Evolutionary conservation across 92 coral and sea anemone species (phyloP).

Genomic region (Micromussa lordhowensis): DNA sequence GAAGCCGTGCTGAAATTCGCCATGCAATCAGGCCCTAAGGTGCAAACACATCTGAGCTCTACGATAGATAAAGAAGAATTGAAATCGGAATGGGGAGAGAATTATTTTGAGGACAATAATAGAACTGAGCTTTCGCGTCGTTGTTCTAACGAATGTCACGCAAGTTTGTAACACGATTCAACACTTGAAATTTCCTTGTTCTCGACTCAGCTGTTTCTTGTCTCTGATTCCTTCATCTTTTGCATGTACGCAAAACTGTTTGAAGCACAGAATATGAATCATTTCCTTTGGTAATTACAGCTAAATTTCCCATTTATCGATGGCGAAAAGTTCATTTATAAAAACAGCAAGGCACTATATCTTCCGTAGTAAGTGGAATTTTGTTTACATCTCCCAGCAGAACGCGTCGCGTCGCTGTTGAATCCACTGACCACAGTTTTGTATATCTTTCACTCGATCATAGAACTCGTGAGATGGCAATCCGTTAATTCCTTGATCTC

Average conservation of each 20-base stretch:
- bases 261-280: not conserved
- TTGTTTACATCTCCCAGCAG: conserved; percentile 39
- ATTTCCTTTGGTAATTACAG: not conserved
- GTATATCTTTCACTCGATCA: conserved; percentile 37
- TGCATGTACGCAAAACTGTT: not conserved
- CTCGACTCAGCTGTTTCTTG: not conserved
- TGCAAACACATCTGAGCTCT: not conserved
- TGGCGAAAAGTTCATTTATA: not conserved
- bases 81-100: not conserved
- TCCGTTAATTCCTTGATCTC: conserved; percentile 29
- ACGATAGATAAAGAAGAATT: not conserved
- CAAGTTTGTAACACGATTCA: not conserved
- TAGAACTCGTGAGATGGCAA: conserved; percentile 40
- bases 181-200: not conserved
- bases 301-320: not conserved
- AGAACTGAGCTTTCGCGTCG: not conserved
- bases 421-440: conserved; percentile 38
- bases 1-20: too few species aligned
- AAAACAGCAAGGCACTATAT: conserved; percentile 1
- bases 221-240: not conserved
- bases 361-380: not conserved
- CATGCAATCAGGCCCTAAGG: too few species aligned
- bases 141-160: not conserved
- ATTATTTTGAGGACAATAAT: not conserved
- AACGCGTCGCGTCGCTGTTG: conserved; percentile 41